A percentile compares a stretch with the other conserved stretches of the same genome.
Evolutionary conservation across 2,797 vertebrate species (phyloP).

Genomic region (Tolypeutes matacus): DNA sequence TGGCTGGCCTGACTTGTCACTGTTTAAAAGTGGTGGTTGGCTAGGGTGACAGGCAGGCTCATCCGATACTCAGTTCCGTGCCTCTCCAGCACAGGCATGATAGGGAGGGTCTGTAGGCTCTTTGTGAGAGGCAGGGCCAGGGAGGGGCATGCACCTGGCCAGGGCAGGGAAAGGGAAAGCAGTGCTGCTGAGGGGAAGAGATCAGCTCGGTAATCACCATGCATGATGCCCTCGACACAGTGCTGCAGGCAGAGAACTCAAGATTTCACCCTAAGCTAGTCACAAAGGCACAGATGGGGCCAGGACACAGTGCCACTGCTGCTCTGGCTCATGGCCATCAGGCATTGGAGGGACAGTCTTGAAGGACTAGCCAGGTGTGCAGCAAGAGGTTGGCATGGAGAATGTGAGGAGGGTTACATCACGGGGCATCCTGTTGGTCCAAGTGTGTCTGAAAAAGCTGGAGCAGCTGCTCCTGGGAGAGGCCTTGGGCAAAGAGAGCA

Average conservation of each 20-base stretch:
- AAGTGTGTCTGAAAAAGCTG: no score
- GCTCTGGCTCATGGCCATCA: no score
- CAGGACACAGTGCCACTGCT: background rate
- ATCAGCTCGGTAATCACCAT: background rate
- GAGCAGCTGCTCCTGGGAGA: no score
- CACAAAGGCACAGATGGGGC: no score
- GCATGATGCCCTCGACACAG: no score
- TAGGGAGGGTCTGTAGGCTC: background rate
- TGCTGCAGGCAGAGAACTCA: background rate
- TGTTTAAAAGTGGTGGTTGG: background rate
- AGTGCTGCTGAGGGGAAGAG: background rate
- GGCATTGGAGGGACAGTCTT: no score
- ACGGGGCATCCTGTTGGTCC: no score
- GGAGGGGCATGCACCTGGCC: background rate
- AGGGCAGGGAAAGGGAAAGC: background rate
- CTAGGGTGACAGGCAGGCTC: background rate
- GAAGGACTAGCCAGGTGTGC: no score
- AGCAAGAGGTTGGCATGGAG: no score
- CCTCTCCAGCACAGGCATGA: background rate
- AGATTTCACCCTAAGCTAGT: background rate
- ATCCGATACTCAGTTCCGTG: conserved; percentile 81
- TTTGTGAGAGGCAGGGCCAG: background rate
- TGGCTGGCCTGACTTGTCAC: background rate
- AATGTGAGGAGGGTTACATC: no score
- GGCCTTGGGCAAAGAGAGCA: no score